Percentiles rank a stretch among this genome's conserved stretches.
Evolutionary conservation across 2,797 vertebrate genomes (phyloP).

Genomic region (Lophius americanus): DNA sequence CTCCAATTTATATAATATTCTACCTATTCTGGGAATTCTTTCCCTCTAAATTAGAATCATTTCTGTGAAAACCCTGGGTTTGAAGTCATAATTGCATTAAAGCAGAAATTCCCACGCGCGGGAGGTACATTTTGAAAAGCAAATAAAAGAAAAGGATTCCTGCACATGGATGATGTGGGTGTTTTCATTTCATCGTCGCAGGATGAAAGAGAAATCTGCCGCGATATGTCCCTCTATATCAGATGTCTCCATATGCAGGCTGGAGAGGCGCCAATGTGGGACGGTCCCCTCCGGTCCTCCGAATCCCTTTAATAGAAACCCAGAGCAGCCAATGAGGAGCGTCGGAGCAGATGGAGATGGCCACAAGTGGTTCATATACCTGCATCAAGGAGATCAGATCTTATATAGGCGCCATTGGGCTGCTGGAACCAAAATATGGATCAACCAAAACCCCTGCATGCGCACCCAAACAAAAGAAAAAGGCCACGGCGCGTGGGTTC

Average conservation of each 20-base stretch:
- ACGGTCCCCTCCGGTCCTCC: constrained; percentile 43
- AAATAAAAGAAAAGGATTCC: constrained; percentile 35
- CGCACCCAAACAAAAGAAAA: not conserved
- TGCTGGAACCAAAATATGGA: constrained; percentile 13
- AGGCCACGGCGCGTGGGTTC: not conserved
- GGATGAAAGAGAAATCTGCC: constrained; percentile 50
- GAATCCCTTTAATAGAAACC: constrained; percentile 21
- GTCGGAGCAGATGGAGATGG: constrained; percentile 24
- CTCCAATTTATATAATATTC: not conserved
- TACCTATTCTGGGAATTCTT: too few species aligned
- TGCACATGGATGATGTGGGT: constrained; percentile 54
- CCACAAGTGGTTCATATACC: constrained; percentile 27
- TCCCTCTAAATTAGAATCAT: not conserved
- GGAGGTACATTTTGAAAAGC: not conserved
- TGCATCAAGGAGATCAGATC: constrained; percentile 60
- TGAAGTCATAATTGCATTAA: too few species aligned
- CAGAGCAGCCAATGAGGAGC: constrained; percentile 48
- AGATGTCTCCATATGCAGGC: constrained; percentile 73
- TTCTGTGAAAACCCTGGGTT: not conserved
- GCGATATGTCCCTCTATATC: constrained; percentile 59
- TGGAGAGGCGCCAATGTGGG: constrained; percentile 55
- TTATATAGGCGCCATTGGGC: constrained; percentile 35
- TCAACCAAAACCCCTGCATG: not conserved
- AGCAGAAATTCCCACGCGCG: not conserved
- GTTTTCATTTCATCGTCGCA: constrained; percentile 68